These are phyloP conservation scores for Botrylloides violaceus DNA, from an alignment of 23 tunicate genomes.

Conservation along the genomic window DNA sequence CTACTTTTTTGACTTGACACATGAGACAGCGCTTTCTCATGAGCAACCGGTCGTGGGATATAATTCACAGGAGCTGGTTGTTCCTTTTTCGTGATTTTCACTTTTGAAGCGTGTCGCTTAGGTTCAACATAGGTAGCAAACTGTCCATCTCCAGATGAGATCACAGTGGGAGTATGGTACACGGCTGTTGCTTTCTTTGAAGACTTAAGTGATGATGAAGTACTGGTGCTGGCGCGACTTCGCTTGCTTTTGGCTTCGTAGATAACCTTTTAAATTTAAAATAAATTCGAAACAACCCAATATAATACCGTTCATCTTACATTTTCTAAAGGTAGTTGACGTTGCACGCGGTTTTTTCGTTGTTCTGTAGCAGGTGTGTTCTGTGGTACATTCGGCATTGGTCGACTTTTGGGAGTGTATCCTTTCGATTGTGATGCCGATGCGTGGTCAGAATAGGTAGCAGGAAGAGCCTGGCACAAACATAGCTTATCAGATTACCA, in stretches of 20 bases:
- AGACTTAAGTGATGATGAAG: background rate
- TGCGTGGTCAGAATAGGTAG: background rate
- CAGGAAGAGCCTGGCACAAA: background rate
- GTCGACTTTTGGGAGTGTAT: constrained; percentile 1
- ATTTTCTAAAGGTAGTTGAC: constrained; percentile 18
- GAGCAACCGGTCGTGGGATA: background rate
- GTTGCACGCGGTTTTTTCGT: constrained; percentile 9
- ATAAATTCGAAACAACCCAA: no score
- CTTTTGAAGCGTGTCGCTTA: background rate
- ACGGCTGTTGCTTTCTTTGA: background rate
- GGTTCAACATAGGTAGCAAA: background rate
- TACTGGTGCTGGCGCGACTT: constrained; percentile 12
- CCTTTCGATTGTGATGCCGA: background rate
- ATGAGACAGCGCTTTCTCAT: background rate
- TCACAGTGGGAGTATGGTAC: background rate
- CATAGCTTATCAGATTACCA: no score
- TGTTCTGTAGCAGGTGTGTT: constrained; percentile 76
- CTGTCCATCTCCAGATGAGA: constrained; percentile 19
- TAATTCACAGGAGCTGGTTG: background rate
- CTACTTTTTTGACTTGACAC: background rate
- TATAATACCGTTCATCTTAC: constrained; percentile 2
- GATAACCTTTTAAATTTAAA: no score
- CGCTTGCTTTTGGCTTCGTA: constrained; percentile 21
- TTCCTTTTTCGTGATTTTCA: background rate
- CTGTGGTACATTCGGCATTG: constrained; percentile 31